Conservation (phyloP, 64 coral and sea anemone species). For the Montipora sp. region DNA sequence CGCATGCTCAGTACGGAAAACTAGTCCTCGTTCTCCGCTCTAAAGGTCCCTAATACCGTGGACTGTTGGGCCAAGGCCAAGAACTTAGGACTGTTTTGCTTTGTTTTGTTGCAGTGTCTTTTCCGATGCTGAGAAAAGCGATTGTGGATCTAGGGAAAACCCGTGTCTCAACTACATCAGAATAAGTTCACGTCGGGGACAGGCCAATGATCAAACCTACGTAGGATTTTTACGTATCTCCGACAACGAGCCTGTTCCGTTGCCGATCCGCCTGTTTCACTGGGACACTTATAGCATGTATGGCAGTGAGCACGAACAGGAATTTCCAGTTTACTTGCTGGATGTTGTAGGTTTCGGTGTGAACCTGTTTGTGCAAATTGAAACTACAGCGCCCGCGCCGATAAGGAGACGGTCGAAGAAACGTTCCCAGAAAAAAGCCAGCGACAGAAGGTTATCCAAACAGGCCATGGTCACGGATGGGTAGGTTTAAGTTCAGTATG, state of each 20-base stretch:
- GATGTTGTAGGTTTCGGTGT: slow-evolving; percentile 80
- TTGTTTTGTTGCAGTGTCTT: background rate
- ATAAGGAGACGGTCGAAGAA: slow-evolving; percentile 75
- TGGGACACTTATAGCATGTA: slow-evolving; percentile 93
- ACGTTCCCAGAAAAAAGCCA: slow-evolving; percentile 74
- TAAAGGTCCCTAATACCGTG: too few species aligned
- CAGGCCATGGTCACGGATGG: background rate
- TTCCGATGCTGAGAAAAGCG: slow-evolving; percentile 46
- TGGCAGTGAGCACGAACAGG: slow-evolving; percentile 67
- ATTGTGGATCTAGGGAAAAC: slow-evolving; percentile 62
- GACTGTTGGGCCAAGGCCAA: too few species aligned
- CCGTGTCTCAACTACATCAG: slow-evolving; percentile 78
- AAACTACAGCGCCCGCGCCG: slow-evolving; percentile 90
- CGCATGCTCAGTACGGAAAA: too few species aligned
- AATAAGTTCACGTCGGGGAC: slow-evolving; percentile 73
- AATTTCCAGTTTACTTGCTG: slow-evolving; percentile 89
- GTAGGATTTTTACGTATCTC: slow-evolving; percentile 84
- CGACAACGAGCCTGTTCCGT: slow-evolving; percentile 80
- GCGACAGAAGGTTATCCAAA: slow-evolving; percentile 42
- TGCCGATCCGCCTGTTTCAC: slow-evolving; percentile 86
- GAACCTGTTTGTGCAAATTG: slow-evolving; percentile 96
- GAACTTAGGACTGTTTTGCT: background rate
- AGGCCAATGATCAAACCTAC: slow-evolving; percentile 64
- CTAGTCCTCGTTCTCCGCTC: too few species aligned
- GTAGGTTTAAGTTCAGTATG: background rate